These are phyloP conservation scores for Pterois miles DNA, from an alignment of 2,797 vertebrate species.

Conservation along the genomic window DNA sequence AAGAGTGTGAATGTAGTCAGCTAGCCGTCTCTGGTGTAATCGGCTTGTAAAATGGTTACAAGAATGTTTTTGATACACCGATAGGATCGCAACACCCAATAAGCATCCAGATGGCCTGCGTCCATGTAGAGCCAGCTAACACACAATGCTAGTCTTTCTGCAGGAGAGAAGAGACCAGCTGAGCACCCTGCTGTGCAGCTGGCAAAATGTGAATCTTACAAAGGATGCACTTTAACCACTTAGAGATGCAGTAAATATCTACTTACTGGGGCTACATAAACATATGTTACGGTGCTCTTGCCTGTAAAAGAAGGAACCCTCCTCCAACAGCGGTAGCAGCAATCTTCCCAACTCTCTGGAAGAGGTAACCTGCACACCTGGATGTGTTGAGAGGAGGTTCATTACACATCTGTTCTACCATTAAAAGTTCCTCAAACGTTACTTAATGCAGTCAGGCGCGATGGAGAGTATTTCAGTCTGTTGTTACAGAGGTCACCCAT, in stretches of 20 bases:
- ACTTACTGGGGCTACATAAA: background rate
- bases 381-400: background rate
- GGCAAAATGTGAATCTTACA: background rate
- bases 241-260: background rate
- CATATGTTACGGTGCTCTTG: conserved; percentile 53
- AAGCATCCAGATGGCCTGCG: conserved; percentile 27
- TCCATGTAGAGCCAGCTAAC: conserved; percentile 20
- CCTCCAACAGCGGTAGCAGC: conserved; percentile 97
- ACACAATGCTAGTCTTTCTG: conserved; percentile 34
- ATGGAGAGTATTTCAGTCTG: background rate
- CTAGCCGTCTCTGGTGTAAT: background rate
- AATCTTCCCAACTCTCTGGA: conserved; percentile 98
- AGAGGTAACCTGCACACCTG: conserved; percentile 99
- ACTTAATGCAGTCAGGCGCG: no score
- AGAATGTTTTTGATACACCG: background rate
- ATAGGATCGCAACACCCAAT: background rate
- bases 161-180: conserved; percentile 10
- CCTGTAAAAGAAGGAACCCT: conserved; percentile 98
- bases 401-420: background rate
- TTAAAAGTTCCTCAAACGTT: no score
- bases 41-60: background rate
- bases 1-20: background rate
- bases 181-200: conserved; percentile 17
- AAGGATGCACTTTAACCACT: background rate
- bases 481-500: background rate